These are phyloP conservation scores for Muntiacus muntjak DNA, from an alignment of 2,113 vertebrate genomes.

Conservation along the genomic window DNA sequence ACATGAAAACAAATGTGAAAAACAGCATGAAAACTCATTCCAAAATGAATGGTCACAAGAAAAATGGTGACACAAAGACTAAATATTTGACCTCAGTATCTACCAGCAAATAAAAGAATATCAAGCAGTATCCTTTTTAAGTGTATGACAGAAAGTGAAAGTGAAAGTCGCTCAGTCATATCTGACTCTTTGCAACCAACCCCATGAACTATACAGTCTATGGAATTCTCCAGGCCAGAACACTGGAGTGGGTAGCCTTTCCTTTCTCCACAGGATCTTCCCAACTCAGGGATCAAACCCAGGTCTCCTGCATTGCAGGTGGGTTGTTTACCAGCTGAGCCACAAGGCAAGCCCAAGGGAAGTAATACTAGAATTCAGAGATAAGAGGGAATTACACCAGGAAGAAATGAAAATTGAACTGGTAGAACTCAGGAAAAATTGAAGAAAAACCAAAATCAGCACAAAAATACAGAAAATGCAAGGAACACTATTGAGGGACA, in stretches of 20 bases:
- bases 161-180: not conserved
- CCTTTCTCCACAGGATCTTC: not conserved
- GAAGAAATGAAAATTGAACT: not conserved
- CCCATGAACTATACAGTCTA: not conserved
- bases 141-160: not conserved
- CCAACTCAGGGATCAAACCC: not conserved
- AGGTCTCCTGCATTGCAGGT: not conserved
- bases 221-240: not conserved
- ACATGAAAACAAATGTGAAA: not conserved
- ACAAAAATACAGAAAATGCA: not conserved
- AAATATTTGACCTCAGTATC: not conserved
- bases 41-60: not conserved
- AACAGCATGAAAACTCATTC: not conserved
- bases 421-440: not conserved
- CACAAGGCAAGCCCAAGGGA: not conserved
- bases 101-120: not conserved
- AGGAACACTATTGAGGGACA: not conserved
- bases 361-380: not conserved
- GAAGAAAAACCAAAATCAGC: not conserved
- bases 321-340: not conserved
- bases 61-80: not conserved
- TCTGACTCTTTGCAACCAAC: fast-evolving
- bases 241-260: not conserved
- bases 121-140: not conserved
- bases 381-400: not conserved